These are phyloP conservation scores for Petrocephalus zakoni DNA, from an alignment of 2,113 vertebrate species.

Conservation along the genomic window DNA sequence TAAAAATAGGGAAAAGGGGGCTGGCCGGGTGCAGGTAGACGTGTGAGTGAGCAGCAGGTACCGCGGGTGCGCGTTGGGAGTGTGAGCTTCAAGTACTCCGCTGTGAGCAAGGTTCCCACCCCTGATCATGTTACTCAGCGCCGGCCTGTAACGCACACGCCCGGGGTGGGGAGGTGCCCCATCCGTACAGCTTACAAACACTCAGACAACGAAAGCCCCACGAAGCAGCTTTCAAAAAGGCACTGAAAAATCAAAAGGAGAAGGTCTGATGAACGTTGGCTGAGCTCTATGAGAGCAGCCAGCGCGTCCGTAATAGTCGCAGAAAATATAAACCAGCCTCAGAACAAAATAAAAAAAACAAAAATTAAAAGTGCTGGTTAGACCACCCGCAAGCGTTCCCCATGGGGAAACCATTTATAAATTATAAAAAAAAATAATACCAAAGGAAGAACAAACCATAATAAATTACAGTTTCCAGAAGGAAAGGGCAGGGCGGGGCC, in stretches of 20 bases:
- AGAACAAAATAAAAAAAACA: slow-evolving; percentile 42
- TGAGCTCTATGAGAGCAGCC: slow-evolving; percentile 87
- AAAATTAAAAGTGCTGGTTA: slow-evolving; percentile 71
- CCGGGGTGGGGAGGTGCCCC: slow-evolving; percentile 22
- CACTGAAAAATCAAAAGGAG: slow-evolving; percentile 89
- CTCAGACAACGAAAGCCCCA: slow-evolving; percentile 66
- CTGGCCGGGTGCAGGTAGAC: slow-evolving; percentile 71
- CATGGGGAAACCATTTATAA: slow-evolving; percentile 52
- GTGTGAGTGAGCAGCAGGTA: slow-evolving; percentile 74
- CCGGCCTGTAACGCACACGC: background rate
- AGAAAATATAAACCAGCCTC: slow-evolving; percentile 76
- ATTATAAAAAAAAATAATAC: slow-evolving; percentile 56
- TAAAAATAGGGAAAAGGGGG: slow-evolving; percentile 53
- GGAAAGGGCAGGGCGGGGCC: slow-evolving; percentile 34
- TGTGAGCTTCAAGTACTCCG: slow-evolving; percentile 59
- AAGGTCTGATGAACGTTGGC: slow-evolving; percentile 70
- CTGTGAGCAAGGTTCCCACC: slow-evolving; percentile 52
- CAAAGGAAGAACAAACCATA: slow-evolving; percentile 61
- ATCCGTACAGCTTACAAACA: slow-evolving; percentile 22
- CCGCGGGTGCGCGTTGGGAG: slow-evolving; percentile 31
- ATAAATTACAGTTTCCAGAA: slow-evolving; percentile 72
- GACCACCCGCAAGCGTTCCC: slow-evolving; percentile 71
- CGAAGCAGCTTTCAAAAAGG: slow-evolving; percentile 94
- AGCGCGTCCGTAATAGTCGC: slow-evolving; percentile 66
- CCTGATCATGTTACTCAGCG: background rate